These are phyloP conservation scores for Acanthornis magna DNA, from an alignment of 2,797 vertebrate species.

Conservation along the genomic window DNA sequence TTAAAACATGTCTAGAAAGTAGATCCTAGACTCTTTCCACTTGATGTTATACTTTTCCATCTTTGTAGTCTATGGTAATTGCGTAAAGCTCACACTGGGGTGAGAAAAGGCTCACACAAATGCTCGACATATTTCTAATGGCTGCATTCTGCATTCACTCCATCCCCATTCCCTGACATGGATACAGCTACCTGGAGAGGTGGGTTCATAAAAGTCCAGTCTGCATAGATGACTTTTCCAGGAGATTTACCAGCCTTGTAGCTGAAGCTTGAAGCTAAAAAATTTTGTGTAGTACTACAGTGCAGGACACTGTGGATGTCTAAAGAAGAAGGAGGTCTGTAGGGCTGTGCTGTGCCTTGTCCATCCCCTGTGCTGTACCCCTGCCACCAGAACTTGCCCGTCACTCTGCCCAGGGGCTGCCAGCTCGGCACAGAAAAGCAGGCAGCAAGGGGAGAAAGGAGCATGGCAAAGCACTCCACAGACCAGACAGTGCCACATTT, in stretches of 20 bases:
- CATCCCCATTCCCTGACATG: background rate
- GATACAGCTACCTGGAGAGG: background rate
- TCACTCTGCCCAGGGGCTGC: background rate
- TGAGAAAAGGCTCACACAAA: background rate
- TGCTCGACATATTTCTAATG: background rate
- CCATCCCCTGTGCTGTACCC: background rate
- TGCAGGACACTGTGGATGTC: background rate
- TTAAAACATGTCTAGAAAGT: background rate
- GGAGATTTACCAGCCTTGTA: background rate
- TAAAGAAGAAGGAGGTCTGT: background rate
- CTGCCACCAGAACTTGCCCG: accelerated
- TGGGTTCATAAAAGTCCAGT: background rate
- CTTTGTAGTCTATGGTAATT: background rate
- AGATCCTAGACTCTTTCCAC: background rate
- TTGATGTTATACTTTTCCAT: background rate
- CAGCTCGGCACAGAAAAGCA: background rate
- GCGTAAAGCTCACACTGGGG: background rate
- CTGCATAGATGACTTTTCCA: background rate
- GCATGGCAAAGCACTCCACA: background rate
- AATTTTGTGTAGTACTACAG: background rate
- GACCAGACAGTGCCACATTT: background rate
- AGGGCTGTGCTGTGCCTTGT: background rate
- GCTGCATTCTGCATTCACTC: background rate
- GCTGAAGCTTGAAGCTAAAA: background rate
- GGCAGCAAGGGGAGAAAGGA: background rate